Evolutionary conservation across 1,140 invertebrate genomes (phyloP).

Genomic region (Saxidomus purpurata): DNA sequence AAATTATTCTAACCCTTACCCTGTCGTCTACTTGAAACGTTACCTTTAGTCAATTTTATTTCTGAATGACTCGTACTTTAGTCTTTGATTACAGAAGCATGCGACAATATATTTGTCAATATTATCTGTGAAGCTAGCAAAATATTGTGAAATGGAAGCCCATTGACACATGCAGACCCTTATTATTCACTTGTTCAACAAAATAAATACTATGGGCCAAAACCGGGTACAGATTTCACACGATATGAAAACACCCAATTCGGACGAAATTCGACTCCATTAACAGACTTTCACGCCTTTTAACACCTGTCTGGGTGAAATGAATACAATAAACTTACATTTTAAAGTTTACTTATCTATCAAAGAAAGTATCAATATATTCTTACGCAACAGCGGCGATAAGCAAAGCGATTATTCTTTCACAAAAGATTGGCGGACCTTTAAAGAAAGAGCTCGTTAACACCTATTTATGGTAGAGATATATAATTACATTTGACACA

Average conservation of each 20-base stretch:
- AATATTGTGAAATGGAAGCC: constrained; percentile 8
- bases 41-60: not conserved
- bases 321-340: not conserved
- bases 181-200: constrained; percentile 1
- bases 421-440: constrained; percentile 3
- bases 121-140: not conserved
- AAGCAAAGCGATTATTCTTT: not conserved
- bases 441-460: not conserved
- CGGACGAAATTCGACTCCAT: constrained; percentile 12
- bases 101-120: constrained; percentile 1
- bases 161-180: constrained; percentile 18
- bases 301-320: not conserved
- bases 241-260: constrained; percentile 21
- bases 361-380: constrained; percentile 29
- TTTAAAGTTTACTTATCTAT: not conserved
- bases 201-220: constrained; percentile 20
- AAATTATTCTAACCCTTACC: constrained; percentile 4
- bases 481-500: constrained; percentile 24
- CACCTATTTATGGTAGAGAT: not conserved
- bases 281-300: not conserved
- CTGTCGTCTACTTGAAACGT: not conserved
- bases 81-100: not conserved
- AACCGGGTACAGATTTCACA: not conserved
- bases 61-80: constrained; percentile 12
- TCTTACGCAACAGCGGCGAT: constrained; percentile 17